phyloP scores from a whole-genome alignment of 2,113 vertebrate genomes.

The Microcebus ravelobensis region DNA sequence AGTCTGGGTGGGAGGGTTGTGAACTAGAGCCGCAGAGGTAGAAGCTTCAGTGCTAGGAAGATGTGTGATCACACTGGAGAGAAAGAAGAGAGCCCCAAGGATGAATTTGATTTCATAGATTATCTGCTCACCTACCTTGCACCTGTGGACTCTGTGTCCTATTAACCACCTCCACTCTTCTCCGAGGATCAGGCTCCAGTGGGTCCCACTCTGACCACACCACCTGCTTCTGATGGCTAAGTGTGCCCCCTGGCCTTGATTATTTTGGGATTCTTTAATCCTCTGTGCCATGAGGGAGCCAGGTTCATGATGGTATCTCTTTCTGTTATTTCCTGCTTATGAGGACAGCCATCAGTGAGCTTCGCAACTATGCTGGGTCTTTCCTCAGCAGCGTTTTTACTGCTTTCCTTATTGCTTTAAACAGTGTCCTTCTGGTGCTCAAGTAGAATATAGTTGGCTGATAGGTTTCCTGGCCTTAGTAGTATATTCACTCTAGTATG shows the following conservation, averaged over 20 bases:
- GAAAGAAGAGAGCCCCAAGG: not conserved
- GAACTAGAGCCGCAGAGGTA: not conserved
- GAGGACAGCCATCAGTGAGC: not conserved
- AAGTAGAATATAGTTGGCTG: not conserved
- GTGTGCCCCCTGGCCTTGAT: not conserved
- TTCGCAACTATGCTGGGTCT: not conserved
- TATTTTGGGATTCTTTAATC: not conserved
- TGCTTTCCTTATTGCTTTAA: not conserved
- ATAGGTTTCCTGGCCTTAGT: not conserved
- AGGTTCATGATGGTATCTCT: not conserved
- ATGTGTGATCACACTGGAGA: not conserved
- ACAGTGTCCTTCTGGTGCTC: not conserved
- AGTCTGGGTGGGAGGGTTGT: not conserved
- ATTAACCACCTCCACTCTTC: not conserved
- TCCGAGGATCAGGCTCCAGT: too few relatives aligned
- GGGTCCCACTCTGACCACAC: not conserved
- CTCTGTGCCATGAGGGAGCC: not conserved
- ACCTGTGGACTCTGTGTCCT: not conserved
- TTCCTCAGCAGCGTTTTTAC: not conserved
- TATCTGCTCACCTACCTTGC: not conserved
- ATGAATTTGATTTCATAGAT: not conserved
- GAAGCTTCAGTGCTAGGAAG: not conserved
- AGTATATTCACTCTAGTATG: not conserved
- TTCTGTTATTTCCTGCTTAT: not conserved
- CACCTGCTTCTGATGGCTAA: not conserved